Evolutionary conservation across 2,113 vertebrate genomes (phyloP), one percentile per base, ranked within the genome.

Genomic region (Camelus bactrianus): DNA sequence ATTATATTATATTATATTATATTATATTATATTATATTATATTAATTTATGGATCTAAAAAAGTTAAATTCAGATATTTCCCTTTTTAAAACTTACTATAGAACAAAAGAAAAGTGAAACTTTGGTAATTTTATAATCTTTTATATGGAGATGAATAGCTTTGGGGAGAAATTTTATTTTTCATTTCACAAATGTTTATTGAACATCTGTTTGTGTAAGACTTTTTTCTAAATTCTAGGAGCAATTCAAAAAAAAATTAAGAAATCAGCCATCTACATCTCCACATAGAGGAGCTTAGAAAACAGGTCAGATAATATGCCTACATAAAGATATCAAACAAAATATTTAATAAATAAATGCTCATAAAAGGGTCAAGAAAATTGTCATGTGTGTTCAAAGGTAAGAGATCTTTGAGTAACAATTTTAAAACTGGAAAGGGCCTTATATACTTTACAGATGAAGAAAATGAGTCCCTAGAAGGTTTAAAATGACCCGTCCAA

Each of bases 221-320:
- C 35, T 93, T 65, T 60, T 19, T 84, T 86, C 32, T 91, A 98
- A 93, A 76, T 79, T 32, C 30, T 93, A 72, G 88, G 20, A 56
- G 48, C 22, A 86, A 70, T 76, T 93, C 38, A 42, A 6, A 82
- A 67, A 80, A 42, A 70, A 38, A 17, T 42, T 85, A 64, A 91
- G 56, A 82, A 90, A 58, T 79, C 35, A 95, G 77, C 30, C 38
- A 90, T 84, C 6, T 58, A 56, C 19, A 56, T 17, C 24, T 86
- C 19, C 20, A 69, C 1, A 8, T 28, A 42, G 38, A 42, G 38
- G 38, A 90, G 10, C 46, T 90, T 90, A 76, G 48, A 88, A 95
- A 85, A 92, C 24, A 86, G 62, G 52, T 91, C 58, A 79, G 54
- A 85, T 65, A 73, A 88, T 38, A 89, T 58, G 35, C 17, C 28